These are phyloP conservation scores for Mastacembelus armatus DNA, from an alignment of 2,797 vertebrate species.

Conservation along the genomic window DNA sequence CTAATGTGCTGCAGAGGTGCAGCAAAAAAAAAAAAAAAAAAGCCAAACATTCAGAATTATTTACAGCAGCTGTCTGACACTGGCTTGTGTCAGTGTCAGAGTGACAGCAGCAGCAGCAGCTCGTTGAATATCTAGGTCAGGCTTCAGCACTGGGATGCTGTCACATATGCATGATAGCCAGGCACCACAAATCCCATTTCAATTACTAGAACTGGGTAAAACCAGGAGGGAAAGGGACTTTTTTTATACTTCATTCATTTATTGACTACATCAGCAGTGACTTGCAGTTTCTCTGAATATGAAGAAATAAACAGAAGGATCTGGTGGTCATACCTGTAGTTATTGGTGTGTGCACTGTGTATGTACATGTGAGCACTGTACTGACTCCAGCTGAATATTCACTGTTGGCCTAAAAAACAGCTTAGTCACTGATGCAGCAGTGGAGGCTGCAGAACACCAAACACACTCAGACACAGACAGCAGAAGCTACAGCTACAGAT, in stretches of 20 bases:
- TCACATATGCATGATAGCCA: slow-evolving; percentile 31
- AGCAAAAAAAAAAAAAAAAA: too few relatives aligned
- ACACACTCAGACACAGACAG: slow-evolving; percentile 9
- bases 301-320: neutral
- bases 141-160: slow-evolving; percentile 47
- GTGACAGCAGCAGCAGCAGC: slow-evolving; percentile 70
- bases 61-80: slow-evolving; percentile 24
- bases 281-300: neutral
- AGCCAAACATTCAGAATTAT: neutral
- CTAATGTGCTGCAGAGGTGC: too few relatives aligned
- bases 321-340: neutral
- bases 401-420: slow-evolving; percentile 46
- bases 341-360: slow-evolving; percentile 1
- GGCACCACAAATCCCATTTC: slow-evolving; percentile 5
- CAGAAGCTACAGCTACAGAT: slow-evolving; percentile 6
- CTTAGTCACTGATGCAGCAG: slow-evolving; percentile 68
- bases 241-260: neutral
- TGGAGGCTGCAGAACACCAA: slow-evolving; percentile 41
- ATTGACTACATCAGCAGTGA: neutral
- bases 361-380: neutral
- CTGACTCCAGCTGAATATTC: slow-evolving; percentile 14
- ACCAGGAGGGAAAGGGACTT: neutral
- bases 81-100: slow-evolving; percentile 29
- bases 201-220: slow-evolving; percentile 10
- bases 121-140: slow-evolving; percentile 71